These are phyloP conservation scores for Corydoras maculifer DNA, from an alignment of 2,113 vertebrate species.

Conservation along the genomic window DNA sequence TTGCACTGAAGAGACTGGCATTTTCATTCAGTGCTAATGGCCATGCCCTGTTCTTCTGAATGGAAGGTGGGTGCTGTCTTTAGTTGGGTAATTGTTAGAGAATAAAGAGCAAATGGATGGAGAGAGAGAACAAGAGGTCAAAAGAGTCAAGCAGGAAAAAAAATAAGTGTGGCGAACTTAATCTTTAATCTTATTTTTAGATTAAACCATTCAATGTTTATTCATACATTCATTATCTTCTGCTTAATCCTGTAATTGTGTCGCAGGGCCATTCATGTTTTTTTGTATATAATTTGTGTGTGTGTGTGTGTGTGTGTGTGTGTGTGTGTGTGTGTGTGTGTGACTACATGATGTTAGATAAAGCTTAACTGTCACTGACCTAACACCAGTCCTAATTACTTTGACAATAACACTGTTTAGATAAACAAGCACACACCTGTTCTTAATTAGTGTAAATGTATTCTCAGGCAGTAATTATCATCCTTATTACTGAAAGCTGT, in stretches of 20 bases:
- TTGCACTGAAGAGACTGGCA: slow-evolving; percentile 1
- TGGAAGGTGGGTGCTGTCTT: background rate
- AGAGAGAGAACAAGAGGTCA: background rate
- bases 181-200: background rate
- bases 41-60: slow-evolving; percentile 3
- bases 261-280: no score
- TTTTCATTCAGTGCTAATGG: slow-evolving; percentile 4
- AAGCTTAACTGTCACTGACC: slow-evolving; percentile 8
- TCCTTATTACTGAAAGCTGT: slow-evolving; percentile 13
- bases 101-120: background rate
- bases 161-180: background rate
- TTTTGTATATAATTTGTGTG: no score
- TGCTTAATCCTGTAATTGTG: no score
- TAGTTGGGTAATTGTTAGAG: background rate
- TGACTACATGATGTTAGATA: background rate
- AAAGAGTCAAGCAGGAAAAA: background rate
- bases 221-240: no score
- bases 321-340: background rate
- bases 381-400: slow-evolving; percentile 25
- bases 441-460: slow-evolving; percentile 10
- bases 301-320: no score
- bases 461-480: slow-evolving; percentile 26
- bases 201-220: background rate
- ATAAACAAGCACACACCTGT: slow-evolving; percentile 22
- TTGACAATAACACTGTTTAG: slow-evolving; percentile 18